phyloP scores from a whole-genome alignment of 2,888 invertebrate genomes.

The Ophonus ardosiacus region DNA sequence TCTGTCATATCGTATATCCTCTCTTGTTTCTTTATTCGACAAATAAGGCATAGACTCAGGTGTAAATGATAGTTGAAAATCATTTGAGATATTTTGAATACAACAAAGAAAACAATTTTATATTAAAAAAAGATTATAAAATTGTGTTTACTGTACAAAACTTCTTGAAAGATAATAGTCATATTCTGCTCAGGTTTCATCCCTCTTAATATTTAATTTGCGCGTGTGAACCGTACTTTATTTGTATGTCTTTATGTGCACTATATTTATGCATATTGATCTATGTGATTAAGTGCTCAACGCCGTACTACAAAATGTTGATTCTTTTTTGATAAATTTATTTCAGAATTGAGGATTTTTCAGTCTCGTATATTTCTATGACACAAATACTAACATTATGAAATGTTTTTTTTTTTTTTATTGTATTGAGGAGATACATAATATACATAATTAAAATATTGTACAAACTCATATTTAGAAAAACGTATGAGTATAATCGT shows the following conservation, averaged over 20 bases:
- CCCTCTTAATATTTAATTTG: constrained; percentile 31
- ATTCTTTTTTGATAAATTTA: constrained; percentile 10
- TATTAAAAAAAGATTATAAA: no score
- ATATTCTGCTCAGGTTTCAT: background rate
- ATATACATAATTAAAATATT: constrained; percentile 52
- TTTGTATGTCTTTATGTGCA: constrained; percentile 39
- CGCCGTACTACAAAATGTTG: constrained; percentile 12
- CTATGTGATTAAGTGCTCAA: constrained; percentile 33
- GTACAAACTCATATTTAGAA: constrained; percentile 55
- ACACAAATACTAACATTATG: constrained; percentile 41
- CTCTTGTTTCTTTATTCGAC: no score
- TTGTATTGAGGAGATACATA: constrained; percentile 41
- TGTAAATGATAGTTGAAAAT: no score
- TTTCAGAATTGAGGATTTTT: constrained; percentile 41
- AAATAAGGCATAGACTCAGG: no score
- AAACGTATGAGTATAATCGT: constrained; percentile 57
- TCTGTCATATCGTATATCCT: no score
- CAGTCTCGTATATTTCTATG: constrained; percentile 41
- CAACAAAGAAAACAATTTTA: no score
- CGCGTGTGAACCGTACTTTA: constrained; percentile 32
- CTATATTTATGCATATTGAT: constrained; percentile 12
- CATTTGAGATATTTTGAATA: no score
- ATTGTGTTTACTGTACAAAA: no score
- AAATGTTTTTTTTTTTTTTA: constrained; percentile 41
- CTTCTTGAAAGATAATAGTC: no score